These are phyloP conservation scores for Andinoacara biseriatus DNA, from an alignment of 2,113 vertebrate species.

Conservation along the genomic window DNA sequence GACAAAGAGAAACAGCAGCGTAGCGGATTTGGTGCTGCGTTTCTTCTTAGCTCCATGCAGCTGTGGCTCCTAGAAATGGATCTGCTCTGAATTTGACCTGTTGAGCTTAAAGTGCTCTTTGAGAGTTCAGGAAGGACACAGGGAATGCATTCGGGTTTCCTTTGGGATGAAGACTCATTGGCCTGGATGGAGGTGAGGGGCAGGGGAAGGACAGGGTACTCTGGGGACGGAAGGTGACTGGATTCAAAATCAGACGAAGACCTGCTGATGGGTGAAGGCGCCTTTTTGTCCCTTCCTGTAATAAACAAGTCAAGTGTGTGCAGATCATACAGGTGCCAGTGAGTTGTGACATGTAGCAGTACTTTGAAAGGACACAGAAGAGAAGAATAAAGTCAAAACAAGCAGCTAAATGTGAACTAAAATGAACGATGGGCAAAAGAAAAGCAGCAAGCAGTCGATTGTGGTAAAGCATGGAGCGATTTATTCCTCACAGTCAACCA, in stretches of 20 bases:
- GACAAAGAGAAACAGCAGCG: conserved; percentile 84
- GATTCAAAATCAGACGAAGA: conserved; percentile 81
- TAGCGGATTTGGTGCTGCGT: conserved; percentile 55
- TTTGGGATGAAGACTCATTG: conserved; percentile 57
- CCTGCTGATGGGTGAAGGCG: conserved; percentile 77
- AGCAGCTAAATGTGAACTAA: neutral
- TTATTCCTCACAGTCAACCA: conserved; percentile 76
- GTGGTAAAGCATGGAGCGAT: conserved; percentile 69
- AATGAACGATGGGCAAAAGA: conserved; percentile 30
- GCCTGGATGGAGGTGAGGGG: conserved; percentile 67
- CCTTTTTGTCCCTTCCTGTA: conserved; percentile 87
- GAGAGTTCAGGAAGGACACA: conserved; percentile 35
- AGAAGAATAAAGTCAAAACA: neutral
- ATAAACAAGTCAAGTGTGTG: conserved; percentile 70
- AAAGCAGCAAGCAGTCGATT: conserved; percentile 64
- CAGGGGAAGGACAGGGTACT: conserved; percentile 73
- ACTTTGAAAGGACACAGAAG: neutral
- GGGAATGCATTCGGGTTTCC: conserved; percentile 53
- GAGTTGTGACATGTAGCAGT: neutral
- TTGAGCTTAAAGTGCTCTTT: conserved; percentile 35
- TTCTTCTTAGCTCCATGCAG: conserved; percentile 78
- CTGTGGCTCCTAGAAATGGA: conserved; percentile 79
- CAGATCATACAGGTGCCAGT: conserved; percentile 26
- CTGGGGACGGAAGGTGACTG: conserved; percentile 78
- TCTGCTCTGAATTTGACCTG: conserved; percentile 75